These are phyloP conservation scores for Oryctolagus cuniculus DNA, from an alignment of 2,113 vertebrate genomes.

Conservation along the genomic window DNA sequence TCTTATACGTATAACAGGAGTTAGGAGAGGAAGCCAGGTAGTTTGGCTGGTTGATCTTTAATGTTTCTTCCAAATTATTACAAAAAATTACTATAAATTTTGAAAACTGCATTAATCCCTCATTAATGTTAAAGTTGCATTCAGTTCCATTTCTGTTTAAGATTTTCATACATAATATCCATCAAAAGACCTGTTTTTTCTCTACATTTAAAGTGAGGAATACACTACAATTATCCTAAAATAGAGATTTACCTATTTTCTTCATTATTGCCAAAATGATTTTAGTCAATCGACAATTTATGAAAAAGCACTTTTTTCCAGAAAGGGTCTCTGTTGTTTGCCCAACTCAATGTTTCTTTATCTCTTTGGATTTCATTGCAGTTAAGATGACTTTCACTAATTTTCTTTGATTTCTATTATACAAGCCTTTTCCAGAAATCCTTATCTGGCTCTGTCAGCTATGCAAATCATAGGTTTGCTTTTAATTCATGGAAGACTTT, in stretches of 20 bases:
- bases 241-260: not conserved
- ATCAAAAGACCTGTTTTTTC: not conserved
- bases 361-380: not conserved
- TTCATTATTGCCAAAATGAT: constrained; percentile 7
- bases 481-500: not conserved
- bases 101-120: not conserved
- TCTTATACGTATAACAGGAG: not conserved
- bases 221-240: not conserved
- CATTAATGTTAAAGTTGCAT: constrained; percentile 16
- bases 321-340: constrained; percentile 1
- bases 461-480: not conserved
- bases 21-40: not conserved
- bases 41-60: not conserved
- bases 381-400: constrained; percentile 1
- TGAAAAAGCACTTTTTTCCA: constrained; percentile 31
- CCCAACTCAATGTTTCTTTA: constrained; percentile 28
- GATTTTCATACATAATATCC: not conserved
- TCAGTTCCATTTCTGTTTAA: constrained; percentile 12
- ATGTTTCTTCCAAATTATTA: constrained; percentile 1
- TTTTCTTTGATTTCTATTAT: constrained; percentile 27
- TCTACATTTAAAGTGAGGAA: not conserved
- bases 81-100: not conserved
- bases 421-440: not conserved
- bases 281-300: constrained; percentile 27
- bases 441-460: not conserved